Evolutionary conservation across 1,140 invertebrate species (phyloP), one percentile per base, ranked within the genome.

Genomic region (Halyomorpha halys): DNA sequence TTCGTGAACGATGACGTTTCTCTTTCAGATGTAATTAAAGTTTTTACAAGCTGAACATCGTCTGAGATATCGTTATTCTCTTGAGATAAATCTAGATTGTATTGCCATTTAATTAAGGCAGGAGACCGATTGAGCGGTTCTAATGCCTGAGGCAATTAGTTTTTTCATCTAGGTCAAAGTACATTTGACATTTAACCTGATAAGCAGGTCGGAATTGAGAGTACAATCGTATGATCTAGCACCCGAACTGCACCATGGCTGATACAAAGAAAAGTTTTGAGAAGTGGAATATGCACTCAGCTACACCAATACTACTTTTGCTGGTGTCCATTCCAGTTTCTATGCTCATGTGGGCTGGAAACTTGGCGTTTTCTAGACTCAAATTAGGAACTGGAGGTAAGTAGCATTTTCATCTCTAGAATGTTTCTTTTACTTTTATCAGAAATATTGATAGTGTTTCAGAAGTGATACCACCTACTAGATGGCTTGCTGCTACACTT

Each of bases 401-500:
- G 71, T 61, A 45, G 53, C 44, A 4, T 30, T 30, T 30, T 65
- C 5, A 49, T 56, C 14, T 51, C 30, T 64, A 61, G 49, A 62
- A 68, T 15, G 25, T 62, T 68, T 49, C 27, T 53, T 39, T 56
- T 49, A 49, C 34, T 59, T 51, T 53, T 66, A 16, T 8, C 14
- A 61, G 9, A 44, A 39, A 61, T 61, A 39, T 19, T n/a, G 27
- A 30, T 3, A 15, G 21, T 56, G 53, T 77, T 78, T 65, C 73
- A 86, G 86, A 82, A 72, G 78, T 82, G 8, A 83, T 88, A 69
- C 80, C 86, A 23, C 88, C 89, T 19, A 80, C 81, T 68, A 78
- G 88, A 73, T 91, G 87, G 85, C 72, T 91, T 13, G 74, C 81
- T 5, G 80, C 88, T 0, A 82, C 84, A 18, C 67, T 87, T 16